These are phyloP conservation scores for Notodonta ziczac DNA, from an alignment of 2,888 invertebrate species.

Conservation along the genomic window DNA sequence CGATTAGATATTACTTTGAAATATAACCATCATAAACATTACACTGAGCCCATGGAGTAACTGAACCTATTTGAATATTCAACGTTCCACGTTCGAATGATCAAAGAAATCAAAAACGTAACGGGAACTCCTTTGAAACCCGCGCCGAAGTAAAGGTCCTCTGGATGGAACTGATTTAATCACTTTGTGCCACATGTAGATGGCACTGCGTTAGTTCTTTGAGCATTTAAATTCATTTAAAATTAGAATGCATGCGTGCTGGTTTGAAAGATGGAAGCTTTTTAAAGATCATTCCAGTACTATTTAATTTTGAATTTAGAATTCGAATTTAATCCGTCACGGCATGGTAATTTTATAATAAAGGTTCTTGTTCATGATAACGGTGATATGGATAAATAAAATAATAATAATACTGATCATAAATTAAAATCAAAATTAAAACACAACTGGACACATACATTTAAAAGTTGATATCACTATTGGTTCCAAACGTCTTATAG, in stretches of 20 bases:
- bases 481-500: constrained; percentile 25
- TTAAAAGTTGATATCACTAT: constrained; percentile 40
- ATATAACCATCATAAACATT: not conserved
- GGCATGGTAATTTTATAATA: not conserved
- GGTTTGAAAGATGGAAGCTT: not conserved
- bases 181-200: not conserved
- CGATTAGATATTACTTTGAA: not conserved
- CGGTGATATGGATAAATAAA: too few relatives aligned
- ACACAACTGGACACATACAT: constrained; percentile 14
- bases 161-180: constrained; percentile 16
- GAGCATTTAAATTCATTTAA: not conserved
- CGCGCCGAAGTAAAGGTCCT: constrained; percentile 6
- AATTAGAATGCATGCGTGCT: not conserved
- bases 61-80: constrained; percentile 17
- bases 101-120: constrained; percentile 33
- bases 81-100: constrained; percentile 31
- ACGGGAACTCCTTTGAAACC: constrained; percentile 17
- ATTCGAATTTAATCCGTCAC: not conserved
- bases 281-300: not conserved
- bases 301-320: constrained; percentile 1
- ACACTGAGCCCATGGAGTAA: not conserved
- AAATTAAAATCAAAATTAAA: constrained; percentile 10
- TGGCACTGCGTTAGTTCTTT: not conserved
- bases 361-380: too few relatives aligned
- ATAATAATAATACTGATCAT: too few relatives aligned